Base-by-base conservation (phyloP, 1,140 invertebrate species). In the Pectinophora gossypiella region DNA sequence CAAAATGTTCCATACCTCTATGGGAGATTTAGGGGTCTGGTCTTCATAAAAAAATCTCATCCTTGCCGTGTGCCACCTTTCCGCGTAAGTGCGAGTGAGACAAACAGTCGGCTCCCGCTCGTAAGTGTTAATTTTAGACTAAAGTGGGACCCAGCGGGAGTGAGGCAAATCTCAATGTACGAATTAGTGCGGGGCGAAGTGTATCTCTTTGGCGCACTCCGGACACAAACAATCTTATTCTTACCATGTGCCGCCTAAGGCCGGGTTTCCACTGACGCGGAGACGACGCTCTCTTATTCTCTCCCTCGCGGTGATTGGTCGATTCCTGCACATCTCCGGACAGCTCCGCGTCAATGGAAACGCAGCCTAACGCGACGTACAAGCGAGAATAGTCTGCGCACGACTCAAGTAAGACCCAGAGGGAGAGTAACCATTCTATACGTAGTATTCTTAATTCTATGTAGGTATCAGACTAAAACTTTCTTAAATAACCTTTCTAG, bases 401-500 rank as follows among this genome's bases (percentile, higher is more conserved):
- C 10, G 4, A 23, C 22, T 5, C 22, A 23, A 10, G 22, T 4
- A 5, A 5, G 4, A 23, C 22, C 4, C 10, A 10, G 22, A 5
- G 22, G 4, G 22, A 5, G 22, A 5, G 22, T 23, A 23, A 10
- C 4, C 4, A 23, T 5, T 4, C 4, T 6, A 13, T 6, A 38
- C 9, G 13, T 38, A 9, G 35, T 38, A 4, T 9, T 15, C 4
- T 38, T 38, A 6, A 12, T 15, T n/a, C 9, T n/a, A 3, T 9
- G 35, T 38, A 38, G 3, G 9, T 6, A 38, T 10, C 6, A 13
- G 9, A 15, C 9, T 6, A 6, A 15, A 38, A 6, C 35, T 38
- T 13, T 18, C 19, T 13, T 22, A 49, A 21, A 45, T 18, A 27
- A 6, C 12, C 12, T 50, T 72, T 68, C 6, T 45, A 88, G 87